A percentile compares a stretch with the other conserved stretches of the same genome.
Evolutionary conservation across 2,113 vertebrate genomes (phyloP).

Genomic region (Dissostichus mawsoni): DNA sequence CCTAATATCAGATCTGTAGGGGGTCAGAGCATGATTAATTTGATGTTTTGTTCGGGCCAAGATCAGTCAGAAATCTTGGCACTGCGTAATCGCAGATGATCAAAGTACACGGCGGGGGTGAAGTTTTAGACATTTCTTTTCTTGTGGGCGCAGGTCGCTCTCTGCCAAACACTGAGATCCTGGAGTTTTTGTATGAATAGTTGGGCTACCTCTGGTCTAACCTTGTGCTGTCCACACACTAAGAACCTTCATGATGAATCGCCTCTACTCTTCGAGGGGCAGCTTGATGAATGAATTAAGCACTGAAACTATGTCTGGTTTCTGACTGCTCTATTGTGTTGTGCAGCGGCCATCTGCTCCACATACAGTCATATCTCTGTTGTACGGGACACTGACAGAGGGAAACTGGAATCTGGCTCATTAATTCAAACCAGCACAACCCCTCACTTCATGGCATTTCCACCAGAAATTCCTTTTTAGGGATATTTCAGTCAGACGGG

Average conservation of each 20-base stretch:
- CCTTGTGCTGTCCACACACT: slow-evolving; percentile 25
- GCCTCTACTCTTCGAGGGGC: slow-evolving; percentile 35
- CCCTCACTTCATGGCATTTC: slow-evolving; percentile 61
- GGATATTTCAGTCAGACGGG: slow-evolving; percentile 57
- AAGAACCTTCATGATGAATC: slow-evolving; percentile 31
- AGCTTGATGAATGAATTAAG: slow-evolving; percentile 72
- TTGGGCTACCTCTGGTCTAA: slow-evolving; percentile 54
- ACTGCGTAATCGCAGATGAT: slow-evolving; percentile 44
- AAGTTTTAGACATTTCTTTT: slow-evolving; percentile 25
- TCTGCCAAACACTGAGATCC: slow-evolving; percentile 47
- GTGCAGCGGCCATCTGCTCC: slow-evolving; percentile 72
- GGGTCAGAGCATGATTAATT: slow-evolving; percentile 61
- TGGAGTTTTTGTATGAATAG: slow-evolving; percentile 48
- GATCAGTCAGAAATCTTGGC: slow-evolving; percentile 51
- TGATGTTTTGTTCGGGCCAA: slow-evolving; percentile 52
- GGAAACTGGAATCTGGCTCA: slow-evolving; percentile 65
- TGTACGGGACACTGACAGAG: slow-evolving; percentile 55
- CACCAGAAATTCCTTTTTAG: slow-evolving; percentile 62
- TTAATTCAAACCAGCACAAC: slow-evolving; percentile 71
- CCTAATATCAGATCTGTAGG: slow-evolving; percentile 46
- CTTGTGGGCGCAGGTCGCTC: slow-evolving; percentile 24
- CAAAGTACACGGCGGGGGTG: slow-evolving; percentile 35
- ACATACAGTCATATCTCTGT: slow-evolving; percentile 77
- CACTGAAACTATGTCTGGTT: slow-evolving; percentile 56
- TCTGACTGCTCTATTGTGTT: slow-evolving; percentile 78